Conservation (phyloP, 2,888 invertebrate species). For the Cordilura impudica region DNA sequence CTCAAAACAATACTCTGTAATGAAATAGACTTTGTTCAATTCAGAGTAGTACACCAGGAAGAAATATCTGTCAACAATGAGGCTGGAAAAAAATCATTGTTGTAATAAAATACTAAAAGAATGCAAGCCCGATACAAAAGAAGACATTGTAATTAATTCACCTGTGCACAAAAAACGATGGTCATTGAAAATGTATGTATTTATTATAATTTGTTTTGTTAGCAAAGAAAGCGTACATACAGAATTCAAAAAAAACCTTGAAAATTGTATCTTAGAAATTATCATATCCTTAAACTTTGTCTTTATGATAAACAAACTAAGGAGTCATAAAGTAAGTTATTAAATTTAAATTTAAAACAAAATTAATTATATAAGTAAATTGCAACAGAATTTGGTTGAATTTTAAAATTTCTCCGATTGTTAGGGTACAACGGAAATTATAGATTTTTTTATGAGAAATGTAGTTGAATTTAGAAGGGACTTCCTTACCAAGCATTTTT, state of each 20-base stretch:
- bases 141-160: slow-evolving; percentile 51
- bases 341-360: neutral
- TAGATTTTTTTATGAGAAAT: no score
- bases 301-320: neutral
- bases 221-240: neutral
- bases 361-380: neutral
- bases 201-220: neutral
- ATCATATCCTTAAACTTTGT: neutral
- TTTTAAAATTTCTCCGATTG: no score
- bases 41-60: slow-evolving; percentile 5
- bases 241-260: slow-evolving; percentile 24
- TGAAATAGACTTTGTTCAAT: slow-evolving; percentile 22
- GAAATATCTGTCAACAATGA: slow-evolving; percentile 9
- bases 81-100: neutral
- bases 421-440: no score
- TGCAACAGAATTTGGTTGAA: no score
- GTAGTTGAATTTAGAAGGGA: no score
- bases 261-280: neutral
- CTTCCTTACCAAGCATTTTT: no score
- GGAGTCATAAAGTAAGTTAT: neutral
- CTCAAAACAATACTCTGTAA: slow-evolving; percentile 8
- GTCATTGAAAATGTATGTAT: neutral
- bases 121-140: neutral
- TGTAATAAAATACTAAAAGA: slow-evolving; percentile 1
- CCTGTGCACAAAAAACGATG: slow-evolving; percentile 12